phyloP scores from a whole-genome alignment of 2,113 vertebrate species.

The Hoplias malabaricus region DNA sequence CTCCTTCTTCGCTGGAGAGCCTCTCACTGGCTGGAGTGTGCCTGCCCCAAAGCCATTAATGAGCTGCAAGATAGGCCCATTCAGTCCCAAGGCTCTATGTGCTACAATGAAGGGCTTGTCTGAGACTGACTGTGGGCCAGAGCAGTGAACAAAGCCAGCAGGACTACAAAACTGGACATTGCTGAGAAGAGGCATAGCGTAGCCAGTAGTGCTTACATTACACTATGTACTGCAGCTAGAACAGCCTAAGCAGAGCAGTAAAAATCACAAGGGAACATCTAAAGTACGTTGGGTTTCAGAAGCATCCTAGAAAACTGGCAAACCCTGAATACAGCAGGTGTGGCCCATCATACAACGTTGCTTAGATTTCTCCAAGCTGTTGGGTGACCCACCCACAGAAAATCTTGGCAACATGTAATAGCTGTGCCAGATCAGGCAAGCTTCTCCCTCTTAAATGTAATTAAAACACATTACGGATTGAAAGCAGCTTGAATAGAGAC shows the following conservation, averaged over 20 bases:
- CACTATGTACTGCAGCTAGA: not conserved
- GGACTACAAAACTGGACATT: not conserved
- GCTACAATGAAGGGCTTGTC: constrained; percentile 46
- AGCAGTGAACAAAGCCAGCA: constrained; percentile 3
- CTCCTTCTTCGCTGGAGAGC: constrained; percentile 31
- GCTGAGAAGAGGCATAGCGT: not conserved
- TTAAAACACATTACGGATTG: not conserved
- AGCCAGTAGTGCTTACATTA: not conserved
- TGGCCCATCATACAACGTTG: not conserved
- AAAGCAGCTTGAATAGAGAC: not conserved
- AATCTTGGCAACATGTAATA: not conserved
- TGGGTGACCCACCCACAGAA: not conserved
- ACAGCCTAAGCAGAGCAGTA: not conserved
- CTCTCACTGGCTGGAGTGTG: constrained; percentile 36
- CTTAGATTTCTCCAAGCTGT: not conserved
- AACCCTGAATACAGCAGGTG: not conserved
- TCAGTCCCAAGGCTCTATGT: constrained; percentile 35
- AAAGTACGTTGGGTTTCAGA: not conserved
- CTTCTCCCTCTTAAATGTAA: not conserved
- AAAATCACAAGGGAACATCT: not conserved
- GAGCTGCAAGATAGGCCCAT: constrained; percentile 44
- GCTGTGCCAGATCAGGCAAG: not conserved
- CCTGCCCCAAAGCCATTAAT: constrained; percentile 40
- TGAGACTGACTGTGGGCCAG: constrained; percentile 26
- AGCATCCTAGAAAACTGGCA: not conserved